Base-by-base conservation (phyloP, 2,113 vertebrate species). In the Buteo buteo region DNA sequence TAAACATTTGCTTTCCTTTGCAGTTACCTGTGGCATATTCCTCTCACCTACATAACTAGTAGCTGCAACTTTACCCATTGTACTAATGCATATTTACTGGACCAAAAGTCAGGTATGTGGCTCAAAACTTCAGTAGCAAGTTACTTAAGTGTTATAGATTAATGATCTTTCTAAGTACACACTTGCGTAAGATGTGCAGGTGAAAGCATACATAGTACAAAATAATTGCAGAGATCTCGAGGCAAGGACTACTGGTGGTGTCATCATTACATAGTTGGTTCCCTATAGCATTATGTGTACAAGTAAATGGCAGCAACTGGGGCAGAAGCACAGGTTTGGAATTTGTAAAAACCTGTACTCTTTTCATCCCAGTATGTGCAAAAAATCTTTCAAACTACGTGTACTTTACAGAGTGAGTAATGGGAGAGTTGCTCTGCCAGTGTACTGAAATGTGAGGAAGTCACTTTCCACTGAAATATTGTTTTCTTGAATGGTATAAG, bases 21-120 rank as follows among this genome's bases (percentile, higher is more conserved):
- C 95, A 98, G 98, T 70, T 98, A 97, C 86, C 87, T 99, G 81
- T 99, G 99, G 99, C 98, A 99, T 93, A 98, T 99, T 96, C 99
- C 99, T 73, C 98, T 99, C 80, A 98, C 98, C 6, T 99, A 98
- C 22, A 95, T 98, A 38, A 99, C 98, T 49, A 98, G 98, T 96
- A 98, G 84, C 93, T 99, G 98, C 96, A 98, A 98, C 90, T 92
- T 92, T 74, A 99, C 98, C 86, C 96, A 93, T 58, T 93, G 96
- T 86, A 84, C 8, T 94, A 97, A 97, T 34, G 78, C 98, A 32
- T 98, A 98, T 92, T 97, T 98, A 82, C 97, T 99, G 93, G 98
- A 98, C 88, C 96, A 98, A 59, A 99, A 98, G 93, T 98, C 98
- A 98, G 99, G 99, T 99, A 98, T 2, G 86, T 95, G 32, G 65